Conservation (phyloP, 2,113 vertebrate species). For the Triplophysa rosa region DNA sequence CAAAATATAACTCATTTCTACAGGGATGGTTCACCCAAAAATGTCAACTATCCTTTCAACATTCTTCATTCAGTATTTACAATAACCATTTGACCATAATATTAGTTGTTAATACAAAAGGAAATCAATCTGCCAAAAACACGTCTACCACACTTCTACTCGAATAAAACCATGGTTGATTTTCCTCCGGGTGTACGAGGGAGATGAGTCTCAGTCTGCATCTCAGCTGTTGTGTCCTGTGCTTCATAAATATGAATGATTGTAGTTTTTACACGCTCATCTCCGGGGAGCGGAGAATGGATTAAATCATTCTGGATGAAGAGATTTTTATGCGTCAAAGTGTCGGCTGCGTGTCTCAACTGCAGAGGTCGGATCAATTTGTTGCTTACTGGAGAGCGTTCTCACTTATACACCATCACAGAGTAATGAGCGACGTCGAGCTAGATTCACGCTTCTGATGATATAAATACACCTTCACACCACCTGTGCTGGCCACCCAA, state of each 20-base stretch:
- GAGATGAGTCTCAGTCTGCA: not conserved
- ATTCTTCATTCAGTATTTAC: too few species aligned
- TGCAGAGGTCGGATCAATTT: constrained; percentile 59
- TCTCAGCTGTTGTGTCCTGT: constrained; percentile 41
- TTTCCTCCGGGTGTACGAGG: not conserved
- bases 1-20: too few species aligned
- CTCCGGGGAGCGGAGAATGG: constrained; percentile 46
- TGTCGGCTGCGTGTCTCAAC: constrained; percentile 45
- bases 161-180: too few species aligned
- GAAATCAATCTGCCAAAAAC: too few species aligned
- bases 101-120: too few species aligned
- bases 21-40: too few species aligned
- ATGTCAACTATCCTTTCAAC: too few species aligned
- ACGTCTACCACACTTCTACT: too few species aligned
- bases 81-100: too few species aligned
- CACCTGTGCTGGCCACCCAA: not conserved
- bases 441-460: constrained; percentile 10
- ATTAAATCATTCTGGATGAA: constrained; percentile 51
- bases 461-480: constrained; percentile 38
- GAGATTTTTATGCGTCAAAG: constrained; percentile 55
- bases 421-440: not conserved
- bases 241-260: constrained; percentile 56
- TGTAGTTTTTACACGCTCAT: constrained; percentile 36
- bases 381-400: constrained; percentile 38
- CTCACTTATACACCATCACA: not conserved